Percentiles rank a stretch among this genome's conserved stretches.
These are phyloP conservation scores for Lochmaea capreae DNA, from an alignment of 2,888 invertebrate genomes.

Conservation along the genomic window DNA sequence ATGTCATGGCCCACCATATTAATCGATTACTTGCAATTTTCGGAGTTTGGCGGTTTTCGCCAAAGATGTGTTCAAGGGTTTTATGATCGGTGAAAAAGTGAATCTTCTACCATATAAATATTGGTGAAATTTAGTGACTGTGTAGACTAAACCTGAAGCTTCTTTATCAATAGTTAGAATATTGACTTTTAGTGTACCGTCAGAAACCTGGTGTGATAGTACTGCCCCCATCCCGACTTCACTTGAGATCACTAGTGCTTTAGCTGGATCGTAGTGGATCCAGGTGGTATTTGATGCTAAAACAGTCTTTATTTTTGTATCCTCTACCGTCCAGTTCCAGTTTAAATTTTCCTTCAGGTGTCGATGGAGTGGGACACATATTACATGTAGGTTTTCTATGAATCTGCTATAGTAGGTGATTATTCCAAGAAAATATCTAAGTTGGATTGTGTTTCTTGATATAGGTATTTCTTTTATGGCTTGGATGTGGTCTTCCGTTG, in stretches of 20 bases:
- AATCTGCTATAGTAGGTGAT: conserved; percentile 37
- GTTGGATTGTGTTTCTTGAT: conserved; percentile 34
- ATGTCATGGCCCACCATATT: conserved; percentile 23
- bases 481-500: conserved; percentile 30
- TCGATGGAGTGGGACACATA: no score
- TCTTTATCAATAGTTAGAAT: no score
- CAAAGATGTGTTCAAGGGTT: conserved; percentile 22
- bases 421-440: conserved; percentile 41
- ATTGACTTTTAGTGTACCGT: no score
- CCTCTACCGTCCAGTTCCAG: no score
- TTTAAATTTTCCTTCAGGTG: neutral
- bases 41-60: conserved; percentile 5
- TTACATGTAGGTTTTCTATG: conserved; percentile 35
- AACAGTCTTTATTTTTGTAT: no score
- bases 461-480: conserved; percentile 32
- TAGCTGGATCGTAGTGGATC: conserved; percentile 36
- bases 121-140: no score
- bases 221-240: conserved; percentile 39
- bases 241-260: conserved; percentile 31
- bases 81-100: conserved; percentile 35
- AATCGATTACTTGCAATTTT: conserved; percentile 34
- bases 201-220: no score
- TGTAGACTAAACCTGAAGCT: no score
- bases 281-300: no score
- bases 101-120: conserved; percentile 34